phyloP scores from a whole-genome alignment of 2,888 invertebrate species.

The Drosophila anomalata region DNA sequence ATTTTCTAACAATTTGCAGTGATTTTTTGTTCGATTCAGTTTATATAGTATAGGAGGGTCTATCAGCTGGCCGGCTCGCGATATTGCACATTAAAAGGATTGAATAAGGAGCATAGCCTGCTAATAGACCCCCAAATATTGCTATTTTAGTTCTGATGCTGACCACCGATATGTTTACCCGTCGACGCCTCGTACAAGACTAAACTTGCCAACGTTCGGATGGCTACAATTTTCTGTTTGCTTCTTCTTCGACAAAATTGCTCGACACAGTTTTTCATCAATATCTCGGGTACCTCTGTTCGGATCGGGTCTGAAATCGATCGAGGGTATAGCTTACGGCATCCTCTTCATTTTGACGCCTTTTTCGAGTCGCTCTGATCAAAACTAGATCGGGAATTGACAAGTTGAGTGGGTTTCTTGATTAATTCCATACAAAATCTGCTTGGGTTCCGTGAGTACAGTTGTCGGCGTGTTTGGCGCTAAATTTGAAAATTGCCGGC shows the following conservation, averaged over 20 bases:
- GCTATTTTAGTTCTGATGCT: slow-evolving; percentile 44
- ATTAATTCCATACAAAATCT: slow-evolving; percentile 85
- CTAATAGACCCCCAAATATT: slow-evolving; percentile 56
- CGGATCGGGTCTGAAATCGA: slow-evolving; percentile 17
- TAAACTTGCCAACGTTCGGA: slow-evolving; percentile 86
- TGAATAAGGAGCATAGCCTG: slow-evolving; percentile 44
- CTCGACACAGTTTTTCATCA: slow-evolving; percentile 62
- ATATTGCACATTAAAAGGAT: slow-evolving; percentile 8
- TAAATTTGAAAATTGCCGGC: slow-evolving; percentile 83
- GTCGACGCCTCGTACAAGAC: slow-evolving; percentile 87
- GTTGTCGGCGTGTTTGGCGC: slow-evolving; percentile 82
- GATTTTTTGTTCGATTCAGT: slow-evolving; percentile 51
- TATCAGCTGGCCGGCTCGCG: slow-evolving; percentile 15
- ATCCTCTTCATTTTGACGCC: slow-evolving; percentile 52
- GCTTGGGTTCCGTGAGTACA: slow-evolving; percentile 83
- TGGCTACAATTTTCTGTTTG: slow-evolving; percentile 88
- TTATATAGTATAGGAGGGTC: slow-evolving; percentile 33
- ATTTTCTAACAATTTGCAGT: slow-evolving; percentile 17
- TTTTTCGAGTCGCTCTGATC: slow-evolving; percentile 62
- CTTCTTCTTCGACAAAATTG: slow-evolving; percentile 76
- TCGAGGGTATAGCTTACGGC: slow-evolving; percentile 32
- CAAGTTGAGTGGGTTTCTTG: slow-evolving; percentile 88
- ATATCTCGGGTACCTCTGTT: slow-evolving; percentile 59
- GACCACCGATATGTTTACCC: slow-evolving; percentile 84
- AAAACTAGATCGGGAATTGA: slow-evolving; percentile 77